A percentile compares a stretch with the other conserved stretches of the same genome.
Evolutionary conservation across 2,888 invertebrate genomes (phyloP).

Genomic region (Orthosia cruda): DNA sequence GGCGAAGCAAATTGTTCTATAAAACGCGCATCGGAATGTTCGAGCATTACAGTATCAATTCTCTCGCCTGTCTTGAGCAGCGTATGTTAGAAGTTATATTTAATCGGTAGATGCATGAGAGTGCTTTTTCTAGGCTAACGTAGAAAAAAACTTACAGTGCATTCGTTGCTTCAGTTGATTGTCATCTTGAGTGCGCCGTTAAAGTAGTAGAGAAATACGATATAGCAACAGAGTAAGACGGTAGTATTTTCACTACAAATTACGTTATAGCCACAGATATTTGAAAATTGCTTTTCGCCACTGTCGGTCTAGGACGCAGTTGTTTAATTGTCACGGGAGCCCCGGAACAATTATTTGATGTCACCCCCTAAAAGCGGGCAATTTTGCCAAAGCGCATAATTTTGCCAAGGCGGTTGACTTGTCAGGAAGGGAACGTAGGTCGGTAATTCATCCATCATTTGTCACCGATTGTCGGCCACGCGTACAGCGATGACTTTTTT

Average conservation of each 20-base stretch:
- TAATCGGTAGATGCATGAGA: constrained; percentile 43
- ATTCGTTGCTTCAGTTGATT: constrained; percentile 39
- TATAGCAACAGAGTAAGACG: constrained; percentile 21
- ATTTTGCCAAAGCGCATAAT: constrained; percentile 53
- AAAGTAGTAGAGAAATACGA: constrained; percentile 33
- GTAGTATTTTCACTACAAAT: constrained; percentile 33
- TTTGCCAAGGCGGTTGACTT: constrained; percentile 44
- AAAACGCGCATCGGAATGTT: neutral
- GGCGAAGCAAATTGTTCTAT: constrained; percentile 6
- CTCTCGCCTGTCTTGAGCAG: constrained; percentile 31
- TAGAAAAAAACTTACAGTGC: constrained; percentile 20
- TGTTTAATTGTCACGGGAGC: constrained; percentile 57
- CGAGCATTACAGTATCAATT: constrained; percentile 30
- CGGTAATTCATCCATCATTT: constrained; percentile 59
- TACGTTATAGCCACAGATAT: constrained; percentile 24
- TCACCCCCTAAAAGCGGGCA: constrained; percentile 43
- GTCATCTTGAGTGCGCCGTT: constrained; percentile 38
- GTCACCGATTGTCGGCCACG: constrained; percentile 48
- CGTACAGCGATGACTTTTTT: constrained; percentile 62
- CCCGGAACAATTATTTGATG: constrained; percentile 49
- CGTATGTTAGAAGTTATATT: constrained; percentile 38
- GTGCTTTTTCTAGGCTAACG: constrained; percentile 29
- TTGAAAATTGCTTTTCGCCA: constrained; percentile 35
- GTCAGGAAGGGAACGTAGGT: constrained; percentile 39
- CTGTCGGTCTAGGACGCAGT: constrained; percentile 14